These are phyloP conservation scores for Macropodus opercularis DNA, from an alignment of 2,797 vertebrate species.

Conservation along the genomic window DNA sequence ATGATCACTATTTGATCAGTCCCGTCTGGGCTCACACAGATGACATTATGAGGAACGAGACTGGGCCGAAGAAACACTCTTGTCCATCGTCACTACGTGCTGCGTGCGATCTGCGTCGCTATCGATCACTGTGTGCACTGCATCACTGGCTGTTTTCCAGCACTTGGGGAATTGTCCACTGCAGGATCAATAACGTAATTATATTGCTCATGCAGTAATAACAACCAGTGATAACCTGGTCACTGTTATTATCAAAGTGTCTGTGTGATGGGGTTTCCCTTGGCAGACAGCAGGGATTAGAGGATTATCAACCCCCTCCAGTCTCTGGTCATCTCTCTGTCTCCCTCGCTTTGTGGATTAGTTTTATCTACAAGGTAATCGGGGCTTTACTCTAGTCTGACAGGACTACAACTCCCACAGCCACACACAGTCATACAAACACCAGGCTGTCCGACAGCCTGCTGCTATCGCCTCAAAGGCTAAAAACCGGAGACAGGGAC, in stretches of 20 bases:
- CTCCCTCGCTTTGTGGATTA: conserved; percentile 48
- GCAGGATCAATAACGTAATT: conserved; percentile 51
- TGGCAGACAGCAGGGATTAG: conserved; percentile 50
- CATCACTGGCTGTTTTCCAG: conserved; percentile 4
- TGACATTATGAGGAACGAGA: too few species aligned
- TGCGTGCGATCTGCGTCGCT: background rate
- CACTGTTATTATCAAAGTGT: conserved; percentile 28
- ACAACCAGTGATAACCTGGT: conserved; percentile 16
- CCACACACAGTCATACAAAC: conserved; percentile 12
- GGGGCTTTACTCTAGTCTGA: conserved; percentile 43
- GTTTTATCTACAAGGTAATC: conserved; percentile 63
- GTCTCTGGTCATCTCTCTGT: conserved; percentile 39
- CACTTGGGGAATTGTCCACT: conserved; percentile 23
- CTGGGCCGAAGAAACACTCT: too few species aligned
- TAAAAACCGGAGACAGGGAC: conserved; percentile 14
- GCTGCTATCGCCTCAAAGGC: conserved; percentile 21
- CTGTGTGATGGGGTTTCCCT: conserved; percentile 31
- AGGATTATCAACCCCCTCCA: conserved; percentile 41
- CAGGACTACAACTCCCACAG: conserved; percentile 59
- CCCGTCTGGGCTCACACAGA: too few species aligned
- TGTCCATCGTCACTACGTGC: background rate
- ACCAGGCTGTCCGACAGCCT: background rate
- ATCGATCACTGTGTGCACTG: conserved; percentile 14
- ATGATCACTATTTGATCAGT: too few species aligned
- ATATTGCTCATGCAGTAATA: conserved; percentile 27